Evolutionary conservation across 2,888 invertebrate species (phyloP).

Genomic region (Nymphalis c-album): DNA sequence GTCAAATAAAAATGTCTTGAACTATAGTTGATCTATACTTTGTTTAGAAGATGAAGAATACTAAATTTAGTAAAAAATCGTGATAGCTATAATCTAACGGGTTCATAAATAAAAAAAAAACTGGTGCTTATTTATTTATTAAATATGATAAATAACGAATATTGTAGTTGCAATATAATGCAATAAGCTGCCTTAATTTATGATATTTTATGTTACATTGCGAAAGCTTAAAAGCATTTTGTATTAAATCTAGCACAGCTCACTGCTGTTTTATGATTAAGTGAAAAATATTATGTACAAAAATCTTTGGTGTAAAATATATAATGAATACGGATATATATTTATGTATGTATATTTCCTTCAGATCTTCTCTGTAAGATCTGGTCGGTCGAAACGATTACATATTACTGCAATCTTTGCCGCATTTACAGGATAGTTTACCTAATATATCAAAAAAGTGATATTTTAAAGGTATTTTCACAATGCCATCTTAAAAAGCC

Average conservation of each 20-base stretch:
- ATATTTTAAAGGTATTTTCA: constrained; percentile 63
- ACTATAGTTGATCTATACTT: too few relatives aligned
- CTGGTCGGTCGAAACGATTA: constrained; percentile 81
- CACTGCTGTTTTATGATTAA: constrained; percentile 52
- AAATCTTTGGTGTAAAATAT: constrained; percentile 66
- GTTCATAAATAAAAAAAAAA: constrained; percentile 44
- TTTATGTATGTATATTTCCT: constrained; percentile 75
- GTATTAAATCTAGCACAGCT: constrained; percentile 67
- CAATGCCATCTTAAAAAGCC: constrained; percentile 65
- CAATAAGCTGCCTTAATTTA: constrained; percentile 72
- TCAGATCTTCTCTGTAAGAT: constrained; percentile 74
- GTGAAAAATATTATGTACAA: constrained; percentile 72
- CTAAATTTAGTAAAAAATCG: too few relatives aligned
- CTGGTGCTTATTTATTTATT: constrained; percentile 65
- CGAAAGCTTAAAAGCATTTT: constrained; percentile 73
- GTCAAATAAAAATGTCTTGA: too few relatives aligned
- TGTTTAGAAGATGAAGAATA: too few relatives aligned
- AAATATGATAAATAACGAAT: constrained; percentile 66
- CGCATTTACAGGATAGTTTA: constrained; percentile 79
- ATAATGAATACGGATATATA: constrained; percentile 44
- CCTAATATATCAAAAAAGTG: constrained; percentile 55
- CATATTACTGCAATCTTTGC: constrained; percentile 70
- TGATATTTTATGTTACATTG: constrained; percentile 62
- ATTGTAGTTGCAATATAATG: constrained; percentile 60
- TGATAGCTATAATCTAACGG: background rate